A percentile compares a stretch with the other conserved stretches of the same genome.
Evolutionary conservation across 2,797 vertebrate genomes (phyloP).

Genomic region (Sebastes diaconus): DNA sequence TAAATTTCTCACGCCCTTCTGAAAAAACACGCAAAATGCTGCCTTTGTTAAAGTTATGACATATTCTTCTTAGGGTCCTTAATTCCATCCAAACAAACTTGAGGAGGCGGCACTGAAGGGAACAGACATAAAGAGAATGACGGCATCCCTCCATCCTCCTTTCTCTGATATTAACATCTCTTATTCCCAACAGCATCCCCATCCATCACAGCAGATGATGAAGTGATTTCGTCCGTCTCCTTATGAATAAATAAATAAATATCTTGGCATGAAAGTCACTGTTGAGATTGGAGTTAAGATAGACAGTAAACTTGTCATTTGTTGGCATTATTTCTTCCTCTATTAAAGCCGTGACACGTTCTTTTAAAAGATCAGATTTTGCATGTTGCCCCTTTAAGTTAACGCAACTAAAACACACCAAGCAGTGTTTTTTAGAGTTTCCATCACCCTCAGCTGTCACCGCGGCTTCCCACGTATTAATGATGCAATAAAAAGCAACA

Average conservation of each 20-base stretch:
- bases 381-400: neutral
- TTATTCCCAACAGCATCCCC: neutral
- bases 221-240: neutral
- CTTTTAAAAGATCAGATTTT: neutral
- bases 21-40: neutral
- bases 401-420: neutral
- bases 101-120: neutral
- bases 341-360: neutral
- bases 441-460: constrained; percentile 18
- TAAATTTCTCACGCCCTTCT: neutral
- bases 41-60: neutral
- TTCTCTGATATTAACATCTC: neutral
- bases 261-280: neutral
- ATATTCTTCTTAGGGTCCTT: accelerated
- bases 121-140: neutral
- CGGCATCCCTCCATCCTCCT: neutral
- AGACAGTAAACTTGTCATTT: neutral
- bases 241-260: constrained; percentile 17
- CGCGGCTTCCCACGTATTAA: constrained; percentile 38
- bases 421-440: neutral
- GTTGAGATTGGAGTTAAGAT: neutral
- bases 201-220: neutral
- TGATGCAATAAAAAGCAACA: constrained; percentile 57
- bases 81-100: neutral
- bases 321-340: neutral